Evolutionary conservation across 2,888 invertebrate genomes (phyloP).

Genomic region (Eurytoma adleriae): DNA sequence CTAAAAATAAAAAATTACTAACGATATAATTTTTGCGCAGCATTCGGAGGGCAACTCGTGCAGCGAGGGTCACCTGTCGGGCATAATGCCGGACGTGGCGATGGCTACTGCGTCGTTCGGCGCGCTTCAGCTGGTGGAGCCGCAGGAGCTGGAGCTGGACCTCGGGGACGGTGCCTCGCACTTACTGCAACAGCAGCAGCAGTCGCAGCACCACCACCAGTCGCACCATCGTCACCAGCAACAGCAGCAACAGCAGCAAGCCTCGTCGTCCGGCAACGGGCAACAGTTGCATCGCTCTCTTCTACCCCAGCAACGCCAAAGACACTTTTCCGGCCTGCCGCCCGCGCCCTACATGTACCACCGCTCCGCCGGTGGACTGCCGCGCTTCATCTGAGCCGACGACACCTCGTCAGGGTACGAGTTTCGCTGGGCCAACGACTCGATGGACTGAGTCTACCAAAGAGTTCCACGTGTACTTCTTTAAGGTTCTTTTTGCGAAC

Average conservation of each 20-base stretch:
- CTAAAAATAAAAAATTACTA: no score
- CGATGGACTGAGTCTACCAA: no score
- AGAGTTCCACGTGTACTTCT: no score
- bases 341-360: constrained; percentile 72
- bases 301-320: constrained; percentile 71
- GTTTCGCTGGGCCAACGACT: no score
- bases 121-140: constrained; percentile 81
- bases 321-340: constrained; percentile 70
- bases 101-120: constrained; percentile 90
- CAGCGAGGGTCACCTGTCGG: constrained; percentile 85
- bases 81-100: constrained; percentile 94
- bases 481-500: no score
- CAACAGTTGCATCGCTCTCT: constrained; percentile 69
- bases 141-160: constrained; percentile 86
- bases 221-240: constrained; percentile 17
- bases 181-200: constrained; percentile 72
- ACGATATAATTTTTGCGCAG: constrained; percentile 52
- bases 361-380: constrained; percentile 71
- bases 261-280: constrained; percentile 65
- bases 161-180: constrained; percentile 91
- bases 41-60: constrained; percentile 79
- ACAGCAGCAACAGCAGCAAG: constrained; percentile 70
- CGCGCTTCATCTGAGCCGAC: constrained; percentile 70
- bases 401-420: background rate
- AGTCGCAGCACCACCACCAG: constrained; percentile 30